A percentile compares a stretch with the other conserved stretches of the same genome.
These are phyloP conservation scores for Coturnix japonica DNA, from an alignment of 2,113 vertebrate genomes.

Conservation along the genomic window DNA sequence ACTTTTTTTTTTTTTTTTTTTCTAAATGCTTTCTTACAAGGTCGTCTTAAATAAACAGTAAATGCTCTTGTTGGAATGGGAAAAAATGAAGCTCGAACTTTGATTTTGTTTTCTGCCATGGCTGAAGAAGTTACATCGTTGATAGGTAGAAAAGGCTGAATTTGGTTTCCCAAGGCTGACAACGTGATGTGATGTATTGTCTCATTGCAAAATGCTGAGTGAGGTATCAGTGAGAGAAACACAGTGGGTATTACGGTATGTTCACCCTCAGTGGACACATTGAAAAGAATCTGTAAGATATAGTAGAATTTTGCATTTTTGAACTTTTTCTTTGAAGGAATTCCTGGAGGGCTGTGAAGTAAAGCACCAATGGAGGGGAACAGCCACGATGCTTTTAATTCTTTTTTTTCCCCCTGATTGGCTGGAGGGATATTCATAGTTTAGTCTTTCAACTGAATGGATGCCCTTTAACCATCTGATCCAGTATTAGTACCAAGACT, in stretches of 20 bases:
- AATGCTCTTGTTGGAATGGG: slow-evolving; percentile 4
- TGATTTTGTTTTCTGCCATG: neutral
- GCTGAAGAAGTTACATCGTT: neutral
- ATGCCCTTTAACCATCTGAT: slow-evolving; percentile 51
- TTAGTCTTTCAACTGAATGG: slow-evolving; percentile 39
- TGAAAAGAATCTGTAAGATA: neutral
- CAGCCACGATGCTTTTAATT: neutral
- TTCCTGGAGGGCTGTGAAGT: neutral
- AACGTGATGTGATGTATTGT: neutral
- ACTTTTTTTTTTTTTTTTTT: neutral
- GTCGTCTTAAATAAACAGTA: slow-evolving; percentile 35
- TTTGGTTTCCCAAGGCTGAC: neutral
- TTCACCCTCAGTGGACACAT: neutral
- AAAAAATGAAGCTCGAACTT: neutral
- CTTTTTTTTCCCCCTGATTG: neutral
- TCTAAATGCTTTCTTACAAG: slow-evolving; percentile 3
- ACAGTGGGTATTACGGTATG: neutral
- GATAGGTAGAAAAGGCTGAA: neutral
- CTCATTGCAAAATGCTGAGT: neutral
- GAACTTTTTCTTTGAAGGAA: too few species aligned
- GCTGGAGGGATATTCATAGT: neutral
- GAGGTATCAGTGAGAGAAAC: neutral
- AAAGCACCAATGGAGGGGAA: neutral
- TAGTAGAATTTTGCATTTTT: neutral
- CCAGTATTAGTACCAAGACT: neutral